Conservation (phyloP, 2,888 invertebrate species). For the Conus canariensis region DNA sequence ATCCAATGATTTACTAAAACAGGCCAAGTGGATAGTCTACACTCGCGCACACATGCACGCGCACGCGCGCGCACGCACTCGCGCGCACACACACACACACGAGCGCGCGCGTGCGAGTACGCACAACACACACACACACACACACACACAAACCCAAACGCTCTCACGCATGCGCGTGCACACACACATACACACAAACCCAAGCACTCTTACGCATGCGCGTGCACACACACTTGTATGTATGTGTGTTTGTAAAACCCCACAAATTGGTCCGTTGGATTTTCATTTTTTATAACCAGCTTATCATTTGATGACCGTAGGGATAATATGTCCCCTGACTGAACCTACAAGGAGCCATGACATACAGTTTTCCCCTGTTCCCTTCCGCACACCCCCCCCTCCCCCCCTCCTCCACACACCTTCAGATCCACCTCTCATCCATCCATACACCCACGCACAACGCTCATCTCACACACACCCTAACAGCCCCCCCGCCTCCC, state of each 20-base stretch:
- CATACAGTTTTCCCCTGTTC: neutral
- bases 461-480: neutral
- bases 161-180: neutral
- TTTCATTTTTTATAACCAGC: neutral
- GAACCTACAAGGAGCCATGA: no score
- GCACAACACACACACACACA: neutral
- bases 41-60: neutral
- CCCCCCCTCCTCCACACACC: neutral
- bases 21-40: neutral
- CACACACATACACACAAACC: neutral
- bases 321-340: no score
- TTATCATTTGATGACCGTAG: no score
- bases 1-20: no score
- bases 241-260: neutral
- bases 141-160: neutral
- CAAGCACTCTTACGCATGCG: neutral
- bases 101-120: accelerated
- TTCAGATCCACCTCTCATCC: neutral
- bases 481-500: neutral
- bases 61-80: neutral
- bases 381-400: accelerated
- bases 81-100: constrained; percentile 13
- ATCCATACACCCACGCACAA: neutral
- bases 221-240: no score
- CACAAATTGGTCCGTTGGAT: neutral